These are phyloP conservation scores for Drosophila aff. DNA, from an alignment of 1,140 invertebrate genomes.

Conservation along the genomic window DNA sequence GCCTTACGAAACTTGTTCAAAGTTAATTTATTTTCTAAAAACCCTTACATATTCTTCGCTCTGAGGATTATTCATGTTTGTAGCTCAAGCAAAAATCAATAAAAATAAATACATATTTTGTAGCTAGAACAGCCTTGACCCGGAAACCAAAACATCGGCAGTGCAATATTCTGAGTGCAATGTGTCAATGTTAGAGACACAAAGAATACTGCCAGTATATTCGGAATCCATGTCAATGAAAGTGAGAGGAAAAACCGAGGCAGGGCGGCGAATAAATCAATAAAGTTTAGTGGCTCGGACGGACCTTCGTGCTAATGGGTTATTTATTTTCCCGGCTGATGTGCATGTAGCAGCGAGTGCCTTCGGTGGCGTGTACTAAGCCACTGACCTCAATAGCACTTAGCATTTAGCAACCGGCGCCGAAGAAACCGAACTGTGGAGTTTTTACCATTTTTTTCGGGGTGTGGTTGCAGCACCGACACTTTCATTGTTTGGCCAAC, in stretches of 20 bases:
- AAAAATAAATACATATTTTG: constrained; percentile 4
- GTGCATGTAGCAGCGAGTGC: constrained; percentile 38
- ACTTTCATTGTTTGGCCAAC: constrained; percentile 70
- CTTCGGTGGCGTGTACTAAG: constrained; percentile 66
- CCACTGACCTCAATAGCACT: constrained; percentile 73
- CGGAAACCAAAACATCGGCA: constrained; percentile 9
- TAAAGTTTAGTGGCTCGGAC: constrained; percentile 53
- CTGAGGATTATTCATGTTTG: background rate
- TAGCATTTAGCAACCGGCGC: constrained; percentile 52
- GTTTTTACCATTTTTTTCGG: constrained; percentile 41
- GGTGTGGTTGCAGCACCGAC: constrained; percentile 65
- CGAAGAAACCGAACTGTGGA: constrained; percentile 50
- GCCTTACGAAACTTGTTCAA: background rate
- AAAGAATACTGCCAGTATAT: constrained; percentile 18
- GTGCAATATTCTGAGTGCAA: constrained; percentile 34
- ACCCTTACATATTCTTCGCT: background rate
- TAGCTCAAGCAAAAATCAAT: constrained; percentile 31
- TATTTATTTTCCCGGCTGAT: constrained; percentile 71
- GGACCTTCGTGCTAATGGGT: constrained; percentile 79
- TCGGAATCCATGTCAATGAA: constrained; percentile 68
- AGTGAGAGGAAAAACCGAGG: constrained; percentile 67
- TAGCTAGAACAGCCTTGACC: constrained; percentile 27
- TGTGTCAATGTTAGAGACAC: constrained; percentile 52
- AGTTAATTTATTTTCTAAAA: background rate
- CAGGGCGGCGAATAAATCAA: constrained; percentile 66